These are phyloP conservation scores for Manis crassicaudata DNA, from an alignment of 2,797 vertebrate species.

Conservation along the genomic window DNA sequence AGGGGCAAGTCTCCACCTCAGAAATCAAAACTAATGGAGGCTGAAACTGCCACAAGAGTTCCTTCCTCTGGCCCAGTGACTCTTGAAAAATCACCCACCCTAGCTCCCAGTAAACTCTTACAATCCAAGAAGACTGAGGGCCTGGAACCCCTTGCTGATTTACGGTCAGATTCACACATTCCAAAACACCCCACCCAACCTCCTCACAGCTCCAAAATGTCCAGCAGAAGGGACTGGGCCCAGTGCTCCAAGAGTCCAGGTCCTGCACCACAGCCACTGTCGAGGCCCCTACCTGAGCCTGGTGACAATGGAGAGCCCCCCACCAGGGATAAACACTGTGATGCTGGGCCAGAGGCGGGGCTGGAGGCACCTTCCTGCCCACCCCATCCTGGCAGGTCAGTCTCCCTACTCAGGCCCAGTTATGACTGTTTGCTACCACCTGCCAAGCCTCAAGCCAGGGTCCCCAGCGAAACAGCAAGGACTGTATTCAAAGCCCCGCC, in stretches of 20 bases:
- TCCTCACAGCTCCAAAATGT: conserved; percentile 78
- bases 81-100: conserved; percentile 86
- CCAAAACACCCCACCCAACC: conserved; percentile 76
- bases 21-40: conserved; percentile 82
- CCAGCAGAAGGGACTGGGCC: conserved; percentile 80
- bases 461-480: conserved; percentile 83
- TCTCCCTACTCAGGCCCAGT: conserved; percentile 91
- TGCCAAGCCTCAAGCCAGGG: conserved; percentile 83
- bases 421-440: conserved; percentile 84
- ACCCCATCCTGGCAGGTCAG: conserved; percentile 90
- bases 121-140: conserved; percentile 87
- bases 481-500: conserved; percentile 66
- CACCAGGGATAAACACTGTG: conserved; percentile 89
- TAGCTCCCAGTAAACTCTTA: conserved; percentile 87
- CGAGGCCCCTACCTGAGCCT: conserved; percentile 84
- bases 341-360: conserved; percentile 82
- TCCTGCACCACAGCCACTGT: conserved; percentile 84
- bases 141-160: conserved; percentile 83
- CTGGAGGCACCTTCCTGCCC: conserved; percentile 90
- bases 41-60: conserved; percentile 69
- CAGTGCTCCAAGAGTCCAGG: conserved; percentile 83
- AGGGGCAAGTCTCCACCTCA: conserved; percentile 89
- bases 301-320: conserved; percentile 86
- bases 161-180: conserved; percentile 81
- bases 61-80: conserved; percentile 51